Base-by-base conservation (phyloP, 2,113 vertebrate species). In the Gopherus flavomarginatus region DNA sequence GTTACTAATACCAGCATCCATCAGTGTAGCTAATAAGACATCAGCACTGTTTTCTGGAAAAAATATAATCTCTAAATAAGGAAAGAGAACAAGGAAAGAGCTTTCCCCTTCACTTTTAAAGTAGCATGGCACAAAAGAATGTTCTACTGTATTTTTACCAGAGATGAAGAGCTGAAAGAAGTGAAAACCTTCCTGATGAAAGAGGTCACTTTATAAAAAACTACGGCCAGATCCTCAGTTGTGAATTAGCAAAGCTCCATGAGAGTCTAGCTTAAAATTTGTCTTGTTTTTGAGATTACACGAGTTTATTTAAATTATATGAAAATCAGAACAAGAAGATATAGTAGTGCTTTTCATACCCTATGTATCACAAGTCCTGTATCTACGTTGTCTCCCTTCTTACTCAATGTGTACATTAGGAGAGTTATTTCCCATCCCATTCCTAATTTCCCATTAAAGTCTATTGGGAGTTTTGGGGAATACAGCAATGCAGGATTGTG, bases 11-110 rank as follows among this genome's bases (percentile, higher is more conserved):
- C 10, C 69, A 86, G 11, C 26, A 75, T 88, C 57, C 2, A 8
- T 93, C 57, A 90, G 8, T 85, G 27, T 47, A 62, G 54, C 69
- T 0, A 0, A 90, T 93, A 80, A 83, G 53, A 44, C 54, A 83
- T 83, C 83, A 92, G 42, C 90, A 86, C 6, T 83, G 16, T 49
- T 89, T 85, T 86, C 84, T 89, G 72, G 27, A 8, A 80, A 87
- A 93, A 69, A 69, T 26, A 1, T 75, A 26, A 50, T 6, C 2
- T 81, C 47, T 72, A 19, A 16, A 54, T 65, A 75, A 94, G 75
- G 12, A 95, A 92, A 35, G 50, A 84, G 79, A 72, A 38, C 29
- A 84, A 92, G 44, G n/a, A 90, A 19, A 2, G 35, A 72, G 47
- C 19, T 56, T 90, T 88, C 78, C 21, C 50, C 31, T 93, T 38